phyloP scores from a whole-genome alignment of 2,888 invertebrate species.

The Eupithecia exiguata region DNA sequence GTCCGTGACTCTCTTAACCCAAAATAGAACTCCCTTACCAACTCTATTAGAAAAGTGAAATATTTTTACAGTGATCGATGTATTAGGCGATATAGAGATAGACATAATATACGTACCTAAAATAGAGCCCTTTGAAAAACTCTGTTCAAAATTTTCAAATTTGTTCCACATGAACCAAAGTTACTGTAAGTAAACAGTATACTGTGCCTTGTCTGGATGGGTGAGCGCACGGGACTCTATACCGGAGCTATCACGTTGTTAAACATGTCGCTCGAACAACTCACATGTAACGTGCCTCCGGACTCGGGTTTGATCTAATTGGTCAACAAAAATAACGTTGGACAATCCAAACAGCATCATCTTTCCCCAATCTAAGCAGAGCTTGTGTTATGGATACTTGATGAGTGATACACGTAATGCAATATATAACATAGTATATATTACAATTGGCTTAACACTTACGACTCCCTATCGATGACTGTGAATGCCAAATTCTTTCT shows the following conservation, averaged over 20 bases:
- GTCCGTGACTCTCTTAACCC: background rate
- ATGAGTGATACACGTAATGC: no score
- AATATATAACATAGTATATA: no score
- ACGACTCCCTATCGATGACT: no score
- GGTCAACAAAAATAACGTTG: background rate
- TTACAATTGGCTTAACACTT: no score
- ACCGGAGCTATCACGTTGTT: background rate
- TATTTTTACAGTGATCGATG: background rate
- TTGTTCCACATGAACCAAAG: background rate
- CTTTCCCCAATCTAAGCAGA: no score
- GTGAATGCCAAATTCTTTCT: no score
- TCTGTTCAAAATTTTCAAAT: background rate
- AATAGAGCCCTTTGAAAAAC: no score
- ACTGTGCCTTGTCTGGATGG: background rate
- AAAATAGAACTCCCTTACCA: background rate
- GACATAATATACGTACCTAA: no score
- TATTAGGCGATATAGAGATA: background rate
- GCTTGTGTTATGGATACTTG: no score
- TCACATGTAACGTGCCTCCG: background rate
- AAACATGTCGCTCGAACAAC: background rate
- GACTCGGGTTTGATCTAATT: background rate
- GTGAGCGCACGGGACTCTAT: background rate
- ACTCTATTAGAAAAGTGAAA: background rate
- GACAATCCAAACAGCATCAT: no score
- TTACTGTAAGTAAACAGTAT: background rate